Evolutionary conservation across 2,888 invertebrate genomes (phyloP).

Genomic region (Adela reaumurella): DNA sequence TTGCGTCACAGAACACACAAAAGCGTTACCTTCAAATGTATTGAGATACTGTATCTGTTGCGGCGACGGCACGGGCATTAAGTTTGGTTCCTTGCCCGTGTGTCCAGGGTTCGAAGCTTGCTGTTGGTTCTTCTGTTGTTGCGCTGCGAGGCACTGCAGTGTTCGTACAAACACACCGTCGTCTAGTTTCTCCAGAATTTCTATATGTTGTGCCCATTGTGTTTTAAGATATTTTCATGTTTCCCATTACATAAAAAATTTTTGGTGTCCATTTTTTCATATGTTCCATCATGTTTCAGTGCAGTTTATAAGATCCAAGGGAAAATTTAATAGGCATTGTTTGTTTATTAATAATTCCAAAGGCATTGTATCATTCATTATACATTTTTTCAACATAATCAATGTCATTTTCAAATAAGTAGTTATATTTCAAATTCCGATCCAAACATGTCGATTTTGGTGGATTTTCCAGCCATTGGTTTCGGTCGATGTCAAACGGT

Average conservation of each 20-base stretch:
- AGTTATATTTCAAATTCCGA: too few relatives aligned
- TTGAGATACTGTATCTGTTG: conserved; percentile 95
- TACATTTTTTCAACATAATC: too few relatives aligned
- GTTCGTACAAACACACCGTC: conserved; percentile 54
- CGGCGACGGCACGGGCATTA: conserved; percentile 94
- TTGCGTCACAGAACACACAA: conserved; percentile 13
- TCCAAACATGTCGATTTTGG: too few relatives aligned
- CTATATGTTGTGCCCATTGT: too few relatives aligned
- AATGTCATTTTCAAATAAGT: too few relatives aligned
- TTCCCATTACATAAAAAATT: too few relatives aligned
- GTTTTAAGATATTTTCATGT: too few relatives aligned
- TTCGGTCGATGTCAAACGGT: conserved; percentile 36
- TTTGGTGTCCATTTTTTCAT: conserved; percentile 6
- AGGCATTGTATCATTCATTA: too few relatives aligned
- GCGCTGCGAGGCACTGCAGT: conserved; percentile 52
- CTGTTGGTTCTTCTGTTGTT: conserved; percentile 49
- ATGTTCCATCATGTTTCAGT: conserved; percentile 9
- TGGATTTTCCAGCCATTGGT: too few relatives aligned
- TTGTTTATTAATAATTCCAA: too few relatives aligned
- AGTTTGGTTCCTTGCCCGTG: conserved; percentile 75
- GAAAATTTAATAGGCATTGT: too few relatives aligned
- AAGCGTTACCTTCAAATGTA: conserved; percentile 76
- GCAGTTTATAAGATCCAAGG: too few relatives aligned
- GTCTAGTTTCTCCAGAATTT: conserved; percentile 51
- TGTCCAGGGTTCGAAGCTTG: conserved; percentile 18